Conservation (phyloP, 2,888 invertebrate genomes). For the Aquatica leii region DNA sequence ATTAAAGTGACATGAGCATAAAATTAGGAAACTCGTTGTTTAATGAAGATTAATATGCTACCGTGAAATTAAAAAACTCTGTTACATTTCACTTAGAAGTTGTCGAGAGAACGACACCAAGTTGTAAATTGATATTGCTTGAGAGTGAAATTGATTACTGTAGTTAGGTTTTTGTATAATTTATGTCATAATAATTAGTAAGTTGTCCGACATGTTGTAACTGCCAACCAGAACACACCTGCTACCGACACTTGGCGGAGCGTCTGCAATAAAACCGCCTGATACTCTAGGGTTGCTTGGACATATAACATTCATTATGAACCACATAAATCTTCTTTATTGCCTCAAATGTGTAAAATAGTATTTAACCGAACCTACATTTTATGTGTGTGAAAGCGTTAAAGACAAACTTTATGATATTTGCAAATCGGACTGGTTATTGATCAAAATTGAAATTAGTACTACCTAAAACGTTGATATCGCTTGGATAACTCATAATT, state of each 20-base stretch:
- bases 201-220: conserved; percentile 52
- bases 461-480: background rate
- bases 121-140: conserved; percentile 37
- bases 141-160: conserved; percentile 54
- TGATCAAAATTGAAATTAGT: conserved; percentile 6
- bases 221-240: conserved; percentile 49
- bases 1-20: conserved; percentile 37
- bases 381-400: conserved; percentile 23
- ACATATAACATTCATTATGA: conserved; percentile 44
- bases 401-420: conserved; percentile 29
- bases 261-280: conserved; percentile 42
- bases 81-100: conserved; percentile 33
- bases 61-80: conserved; percentile 36
- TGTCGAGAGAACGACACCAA: conserved; percentile 29
- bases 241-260: conserved; percentile 49
- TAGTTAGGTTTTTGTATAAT: conserved; percentile 57
- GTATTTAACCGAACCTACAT: conserved; percentile 32
- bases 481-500: background rate
- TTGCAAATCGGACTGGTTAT: conserved; percentile 22
- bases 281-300: conserved; percentile 35
- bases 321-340: conserved; percentile 47
- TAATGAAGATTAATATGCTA: conserved; percentile 40
- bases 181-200: conserved; percentile 59
- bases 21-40: conserved; percentile 33
- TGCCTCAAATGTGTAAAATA: conserved; percentile 41